Conservation (phyloP, 1,140 invertebrate species). For the Drosophila arawakana region DNA sequence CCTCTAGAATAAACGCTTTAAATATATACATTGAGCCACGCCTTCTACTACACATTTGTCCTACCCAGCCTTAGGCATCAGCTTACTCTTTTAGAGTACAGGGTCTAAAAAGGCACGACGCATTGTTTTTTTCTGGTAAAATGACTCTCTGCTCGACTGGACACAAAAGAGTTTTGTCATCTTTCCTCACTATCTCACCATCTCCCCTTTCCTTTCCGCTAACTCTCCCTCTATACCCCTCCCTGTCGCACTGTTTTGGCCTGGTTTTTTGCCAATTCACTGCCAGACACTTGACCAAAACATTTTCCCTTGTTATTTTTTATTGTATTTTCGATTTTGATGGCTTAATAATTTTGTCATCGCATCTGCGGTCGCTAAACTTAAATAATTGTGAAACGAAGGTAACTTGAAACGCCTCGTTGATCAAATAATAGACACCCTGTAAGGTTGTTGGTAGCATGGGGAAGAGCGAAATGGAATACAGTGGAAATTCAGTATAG, state of each 20-base stretch:
- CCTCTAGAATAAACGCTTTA: too few relatives aligned
- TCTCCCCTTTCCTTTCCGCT: neutral
- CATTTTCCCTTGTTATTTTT: constrained; percentile 36
- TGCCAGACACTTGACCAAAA: constrained; percentile 61
- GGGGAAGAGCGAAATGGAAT: too few relatives aligned
- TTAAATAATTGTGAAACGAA: constrained; percentile 24
- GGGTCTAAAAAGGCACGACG: constrained; percentile 37
- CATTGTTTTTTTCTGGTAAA: constrained; percentile 51
- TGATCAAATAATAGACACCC: constrained; percentile 25
- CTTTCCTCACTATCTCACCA: constrained; percentile 1
- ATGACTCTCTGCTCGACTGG: constrained; percentile 10
- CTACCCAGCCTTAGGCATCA: too few relatives aligned
- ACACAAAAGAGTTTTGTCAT: constrained; percentile 62
- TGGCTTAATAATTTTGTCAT: constrained; percentile 56
- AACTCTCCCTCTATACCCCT: constrained; percentile 19
- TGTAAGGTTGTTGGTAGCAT: neutral
- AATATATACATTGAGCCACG: too few relatives aligned
- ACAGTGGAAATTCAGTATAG: neutral
- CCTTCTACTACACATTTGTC: too few relatives aligned
- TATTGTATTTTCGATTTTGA: constrained; percentile 34
- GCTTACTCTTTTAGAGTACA: constrained; percentile 4
- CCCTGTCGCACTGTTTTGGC: neutral
- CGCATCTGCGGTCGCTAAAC: constrained; percentile 27
- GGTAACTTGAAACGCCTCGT: constrained; percentile 31
- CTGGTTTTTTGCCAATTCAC: constrained; percentile 57